These are phyloP conservation scores for Aphelenchoides avenae DNA, from an alignment of 1,140 invertebrate genomes.

Conservation along the genomic window DNA sequence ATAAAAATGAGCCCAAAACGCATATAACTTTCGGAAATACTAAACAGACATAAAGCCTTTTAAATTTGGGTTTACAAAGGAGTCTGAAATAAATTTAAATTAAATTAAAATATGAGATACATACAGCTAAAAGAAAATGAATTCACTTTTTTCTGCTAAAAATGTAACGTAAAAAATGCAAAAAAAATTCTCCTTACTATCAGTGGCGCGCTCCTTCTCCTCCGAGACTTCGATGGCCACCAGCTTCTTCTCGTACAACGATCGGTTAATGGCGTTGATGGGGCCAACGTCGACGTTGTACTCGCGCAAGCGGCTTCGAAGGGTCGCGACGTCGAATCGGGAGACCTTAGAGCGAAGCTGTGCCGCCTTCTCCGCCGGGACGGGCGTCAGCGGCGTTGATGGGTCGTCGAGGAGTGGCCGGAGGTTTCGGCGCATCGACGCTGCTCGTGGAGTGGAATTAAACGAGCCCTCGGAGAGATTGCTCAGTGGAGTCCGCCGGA, in stretches of 20 bases:
- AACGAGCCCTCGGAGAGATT: too few relatives aligned
- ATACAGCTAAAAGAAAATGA: background rate
- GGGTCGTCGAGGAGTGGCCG: too few relatives aligned
- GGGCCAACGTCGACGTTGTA: slow-evolving; percentile 15
- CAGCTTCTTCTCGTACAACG: slow-evolving; percentile 23
- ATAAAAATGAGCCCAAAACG: too few relatives aligned
- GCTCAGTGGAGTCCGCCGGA: too few relatives aligned
- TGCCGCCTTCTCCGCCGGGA: background rate
- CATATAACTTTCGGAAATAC: too few relatives aligned
- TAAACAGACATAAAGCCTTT: background rate
- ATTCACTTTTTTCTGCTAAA: background rate
- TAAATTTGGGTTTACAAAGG: background rate
- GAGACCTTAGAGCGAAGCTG: slow-evolving; percentile 12
- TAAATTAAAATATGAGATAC: background rate
- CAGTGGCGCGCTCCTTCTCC: background rate
- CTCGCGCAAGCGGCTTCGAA: slow-evolving; percentile 1
- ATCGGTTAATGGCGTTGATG: slow-evolving; percentile 15
- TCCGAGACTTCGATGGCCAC: slow-evolving; percentile 4
- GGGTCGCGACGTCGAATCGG: slow-evolving; percentile 1
- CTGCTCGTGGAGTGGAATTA: too few relatives aligned
- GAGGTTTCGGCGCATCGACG: too few relatives aligned
- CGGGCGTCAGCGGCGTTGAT: too few relatives aligned
- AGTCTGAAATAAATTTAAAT: background rate
- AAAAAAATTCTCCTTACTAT: background rate
- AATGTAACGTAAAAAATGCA: background rate